Evolutionary conservation across 2,888 invertebrate species (phyloP), one percentile per base, ranked within the genome.

Genomic region (Dicycla oo): DNA sequence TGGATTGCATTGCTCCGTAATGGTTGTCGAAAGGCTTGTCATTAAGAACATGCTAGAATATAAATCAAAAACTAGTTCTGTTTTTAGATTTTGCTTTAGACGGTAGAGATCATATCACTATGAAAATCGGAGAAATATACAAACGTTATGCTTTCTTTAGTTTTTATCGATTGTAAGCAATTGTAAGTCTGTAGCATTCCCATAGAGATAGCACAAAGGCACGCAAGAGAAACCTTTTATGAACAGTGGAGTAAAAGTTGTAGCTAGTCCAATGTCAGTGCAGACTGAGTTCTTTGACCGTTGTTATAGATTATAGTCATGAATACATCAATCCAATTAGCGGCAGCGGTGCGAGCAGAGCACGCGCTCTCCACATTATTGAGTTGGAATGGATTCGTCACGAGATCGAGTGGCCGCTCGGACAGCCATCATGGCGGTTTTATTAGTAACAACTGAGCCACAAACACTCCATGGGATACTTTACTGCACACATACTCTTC

Each of bases 371-470:
- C 63, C 62, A 61, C 74, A 70, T 92, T 92, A 93, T 92, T 91
- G 89, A 91, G 87, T 92, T 92, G 91, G 77, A 88, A 92, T 91
- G 91, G 91, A 93, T 92, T 91, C 84, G 91, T 84, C 89, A 91
- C 92, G 89, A 88, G 83, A 88, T 86, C 87, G 86, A 78, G 67
- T 58, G 51, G 57, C 62, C 18, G 56, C 78, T 64, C 51, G 66
- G 47, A 66, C 71, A 60, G 53, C 67, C 70, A 66, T 73, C 73
- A 75, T 58, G 71, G 62, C 71, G 34, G 64, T 72, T 83, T 75
- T 69, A 71, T 73, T 69, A 77, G 20, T 47, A 38, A 69, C 77
- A 69, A 82, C 69, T 53, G 62, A 66, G 57, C 60, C 26, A 66
- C 65, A 38, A 64, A 62, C 72, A 75, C 57, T 54, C 61, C 67